Evolutionary conservation across 2,797 vertebrate species (phyloP).

Genomic region (Rhabdophis nuchalis): DNA sequence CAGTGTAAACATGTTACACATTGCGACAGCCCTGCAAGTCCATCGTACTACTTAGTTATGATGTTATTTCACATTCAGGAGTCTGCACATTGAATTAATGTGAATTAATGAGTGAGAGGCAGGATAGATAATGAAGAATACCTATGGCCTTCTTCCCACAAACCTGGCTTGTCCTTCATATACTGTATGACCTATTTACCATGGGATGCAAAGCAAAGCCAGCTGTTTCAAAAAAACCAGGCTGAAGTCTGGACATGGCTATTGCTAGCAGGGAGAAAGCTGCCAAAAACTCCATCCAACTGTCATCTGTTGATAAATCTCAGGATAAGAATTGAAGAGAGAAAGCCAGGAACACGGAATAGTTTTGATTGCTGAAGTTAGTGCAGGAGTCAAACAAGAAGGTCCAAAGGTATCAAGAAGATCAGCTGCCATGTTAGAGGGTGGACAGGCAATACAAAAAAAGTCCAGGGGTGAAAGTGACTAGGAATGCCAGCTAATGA

Average conservation of each 20-base stretch:
- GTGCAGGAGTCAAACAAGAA: not conserved
- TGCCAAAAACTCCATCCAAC: not conserved
- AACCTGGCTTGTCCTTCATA: not conserved
- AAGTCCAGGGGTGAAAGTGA: not conserved
- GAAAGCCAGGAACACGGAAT: not conserved
- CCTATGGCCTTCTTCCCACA: not conserved
- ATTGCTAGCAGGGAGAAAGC: not conserved
- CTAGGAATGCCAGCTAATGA: not conserved
- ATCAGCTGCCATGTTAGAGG: not conserved
- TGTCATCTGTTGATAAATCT: not conserved
- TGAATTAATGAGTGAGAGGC: not conserved
- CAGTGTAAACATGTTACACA: too few relatives aligned
- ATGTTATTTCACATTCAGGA: too few relatives aligned
- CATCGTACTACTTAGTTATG: too few relatives aligned
- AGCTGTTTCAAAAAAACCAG: not conserved
- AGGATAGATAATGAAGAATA: not conserved
- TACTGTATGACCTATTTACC: not conserved
- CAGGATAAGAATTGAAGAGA: not conserved
- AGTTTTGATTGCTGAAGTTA: not conserved
- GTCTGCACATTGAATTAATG: too few relatives aligned
- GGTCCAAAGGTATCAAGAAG: not conserved
- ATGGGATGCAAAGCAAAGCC: not conserved
- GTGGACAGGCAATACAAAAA: not conserved
- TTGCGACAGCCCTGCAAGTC: too few relatives aligned
- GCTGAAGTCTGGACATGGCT: not conserved